Evolutionary conservation across 2,888 invertebrate species (phyloP).

Genomic region (Thecocarcelia acutangulata): DNA sequence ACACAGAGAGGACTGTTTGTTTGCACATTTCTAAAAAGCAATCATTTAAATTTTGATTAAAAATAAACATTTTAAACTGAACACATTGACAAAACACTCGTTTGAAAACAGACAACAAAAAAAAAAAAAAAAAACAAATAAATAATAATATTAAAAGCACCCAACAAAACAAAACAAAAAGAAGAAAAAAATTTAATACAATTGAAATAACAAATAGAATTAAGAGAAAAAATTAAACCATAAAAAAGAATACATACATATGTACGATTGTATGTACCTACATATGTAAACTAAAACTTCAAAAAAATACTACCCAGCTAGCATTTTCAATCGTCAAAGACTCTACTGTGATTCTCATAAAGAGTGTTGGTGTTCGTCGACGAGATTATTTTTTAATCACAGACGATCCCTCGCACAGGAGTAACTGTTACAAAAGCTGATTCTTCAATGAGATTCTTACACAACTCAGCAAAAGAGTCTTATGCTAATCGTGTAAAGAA

Average conservation of each 20-base stretch:
- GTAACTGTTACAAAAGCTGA: no score
- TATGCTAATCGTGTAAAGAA: no score
- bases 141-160: background rate
- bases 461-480: no score
- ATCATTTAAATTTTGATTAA: constrained; percentile 64
- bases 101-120: background rate
- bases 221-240: constrained; percentile 3
- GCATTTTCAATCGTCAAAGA: no score
- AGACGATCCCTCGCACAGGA: no score
- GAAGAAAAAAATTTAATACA: constrained; percentile 29
- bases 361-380: no score
- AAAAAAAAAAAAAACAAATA: background rate
- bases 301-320: no score
- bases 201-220: constrained; percentile 41
- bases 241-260: background rate
- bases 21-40: constrained; percentile 38
- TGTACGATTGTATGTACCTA: no score
- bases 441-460: no score
- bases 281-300: background rate
- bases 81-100: constrained; percentile 10
- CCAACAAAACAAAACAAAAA: no score
- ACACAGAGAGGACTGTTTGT: background rate
- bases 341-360: no score
- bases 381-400: no score
- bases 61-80: constrained; percentile 58